Base-by-base conservation (phyloP, 2,888 invertebrate species). In the Urechis unicinctus region DNA sequence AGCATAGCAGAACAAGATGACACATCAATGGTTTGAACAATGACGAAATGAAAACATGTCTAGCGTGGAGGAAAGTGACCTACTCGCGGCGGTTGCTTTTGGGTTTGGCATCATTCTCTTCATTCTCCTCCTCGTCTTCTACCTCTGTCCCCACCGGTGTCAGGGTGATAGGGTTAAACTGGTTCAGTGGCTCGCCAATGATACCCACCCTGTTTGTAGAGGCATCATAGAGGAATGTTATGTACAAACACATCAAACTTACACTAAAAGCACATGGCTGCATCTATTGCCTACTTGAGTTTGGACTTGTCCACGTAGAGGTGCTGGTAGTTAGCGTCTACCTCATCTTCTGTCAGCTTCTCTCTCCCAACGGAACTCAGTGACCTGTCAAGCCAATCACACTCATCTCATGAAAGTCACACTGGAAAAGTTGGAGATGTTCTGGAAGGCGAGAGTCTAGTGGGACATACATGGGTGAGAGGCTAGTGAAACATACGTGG, bases 81-180 rank as follows among this genome's bases (percentile, higher is more conserved):
- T 36, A 17, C 36, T 36, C 17, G 36, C 9, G 36, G 36, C 36
- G 9, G 36, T 9, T 13, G 36, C 17, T 17, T 17, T 17, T 36
- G 9, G 9, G 36, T 17, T 13, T 17, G 36, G 36, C 36, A 9
- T 36, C 17, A 17, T 9, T 53, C 2, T 58, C 58, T 1, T 50
- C 58, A 2, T 52, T 31, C 21, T 58, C 57, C 45, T 61, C 59
- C 9, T 70, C 72, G 49, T 72, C 73, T 48, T 73, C 74, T 60
- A 68, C 71, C 42, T 72, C 73, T n/a, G 70, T 67, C 36, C 71
- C 72, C 2, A 68, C 51, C 24, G 73, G 72, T 24, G 70, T 66
- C 57, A 75, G 57, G 26, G 72, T 72, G 44, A 66, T 55, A n/a
- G 66, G 60, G 55, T 73, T 72, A 57, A 71, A 74, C 61, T 63